phyloP scores from a whole-genome alignment of 1,140 invertebrate species.

The Zaprionus gabonicus region DNA sequence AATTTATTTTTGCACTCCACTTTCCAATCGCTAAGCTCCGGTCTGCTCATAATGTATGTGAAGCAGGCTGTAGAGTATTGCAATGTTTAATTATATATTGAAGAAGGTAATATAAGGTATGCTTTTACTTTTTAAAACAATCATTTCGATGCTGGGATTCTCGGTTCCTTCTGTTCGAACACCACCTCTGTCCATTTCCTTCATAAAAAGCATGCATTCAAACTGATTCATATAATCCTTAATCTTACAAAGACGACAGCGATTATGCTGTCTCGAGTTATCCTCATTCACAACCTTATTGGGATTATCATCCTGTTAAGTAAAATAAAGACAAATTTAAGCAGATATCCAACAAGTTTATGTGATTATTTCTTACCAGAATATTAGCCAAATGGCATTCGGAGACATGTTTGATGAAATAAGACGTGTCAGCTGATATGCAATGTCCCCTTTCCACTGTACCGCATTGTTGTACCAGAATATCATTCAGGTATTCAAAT shows the following conservation, averaged over 20 bases:
- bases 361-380: constrained; percentile 40
- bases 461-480: constrained; percentile 37
- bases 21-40: constrained; percentile 29
- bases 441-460: constrained; percentile 28
- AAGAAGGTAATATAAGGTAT: no score
- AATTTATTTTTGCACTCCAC: constrained; percentile 85
- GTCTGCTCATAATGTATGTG: constrained; percentile 44
- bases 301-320: constrained; percentile 41
- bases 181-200: constrained; percentile 79
- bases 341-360: background rate
- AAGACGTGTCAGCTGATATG: constrained; percentile 24
- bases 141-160: constrained; percentile 82
- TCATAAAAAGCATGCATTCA: constrained; percentile 86
- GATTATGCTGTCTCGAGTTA: constrained; percentile 22
- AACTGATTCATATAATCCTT: constrained; percentile 86
- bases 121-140: constrained; percentile 45
- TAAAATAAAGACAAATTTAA: background rate
- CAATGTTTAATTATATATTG: background rate
- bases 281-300: constrained; percentile 7
- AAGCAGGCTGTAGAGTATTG: constrained; percentile 54
- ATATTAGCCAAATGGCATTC: constrained; percentile 88
- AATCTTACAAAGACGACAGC: constrained; percentile 84
- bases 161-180: constrained; percentile 84
- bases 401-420: constrained; percentile 86
- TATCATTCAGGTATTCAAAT: constrained; percentile 48